These are phyloP conservation scores for Meteorus colon DNA, from an alignment of 2,888 invertebrate species.

Conservation along the genomic window DNA sequence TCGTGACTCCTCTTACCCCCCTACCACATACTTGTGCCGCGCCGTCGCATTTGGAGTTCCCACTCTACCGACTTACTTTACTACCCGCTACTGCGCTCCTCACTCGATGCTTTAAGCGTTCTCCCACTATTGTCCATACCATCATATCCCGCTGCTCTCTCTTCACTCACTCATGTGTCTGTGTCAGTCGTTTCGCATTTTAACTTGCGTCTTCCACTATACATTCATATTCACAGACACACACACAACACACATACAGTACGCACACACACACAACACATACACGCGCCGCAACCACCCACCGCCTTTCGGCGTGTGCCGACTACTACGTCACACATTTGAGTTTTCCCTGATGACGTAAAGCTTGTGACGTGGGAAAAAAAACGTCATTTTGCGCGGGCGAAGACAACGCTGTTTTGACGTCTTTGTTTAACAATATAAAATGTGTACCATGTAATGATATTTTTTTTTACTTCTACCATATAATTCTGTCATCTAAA, in stretches of 20 bases:
- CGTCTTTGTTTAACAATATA: neutral
- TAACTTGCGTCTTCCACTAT: neutral
- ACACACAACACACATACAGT: too few species aligned
- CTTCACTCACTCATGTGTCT: neutral
- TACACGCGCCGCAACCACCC: neutral
- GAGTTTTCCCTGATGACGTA: constrained; percentile 51
- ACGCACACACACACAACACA: neutral
- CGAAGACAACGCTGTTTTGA: neutral
- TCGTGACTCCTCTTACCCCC: neutral
- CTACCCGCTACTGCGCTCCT: neutral
- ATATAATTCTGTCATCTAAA: too few species aligned
- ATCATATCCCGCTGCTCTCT: neutral
- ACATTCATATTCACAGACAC: neutral
- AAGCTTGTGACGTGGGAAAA: constrained; percentile 35
- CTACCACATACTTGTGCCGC: constrained; percentile 4
- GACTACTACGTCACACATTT: constrained; percentile 47
- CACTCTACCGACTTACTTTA: neutral
- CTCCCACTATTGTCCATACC: neutral
- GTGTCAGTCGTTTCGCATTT: neutral
- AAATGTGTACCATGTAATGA: too few species aligned
- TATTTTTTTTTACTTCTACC: too few species aligned
- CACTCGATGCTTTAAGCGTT: neutral
- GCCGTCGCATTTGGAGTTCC: constrained; percentile 4
- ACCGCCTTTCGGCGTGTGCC: constrained; percentile 40
- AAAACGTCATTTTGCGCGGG: constrained; percentile 23